These are phyloP conservation scores for Numenius phaeopus DNA, from an alignment of 2,797 vertebrate genomes.

Conservation along the genomic window DNA sequence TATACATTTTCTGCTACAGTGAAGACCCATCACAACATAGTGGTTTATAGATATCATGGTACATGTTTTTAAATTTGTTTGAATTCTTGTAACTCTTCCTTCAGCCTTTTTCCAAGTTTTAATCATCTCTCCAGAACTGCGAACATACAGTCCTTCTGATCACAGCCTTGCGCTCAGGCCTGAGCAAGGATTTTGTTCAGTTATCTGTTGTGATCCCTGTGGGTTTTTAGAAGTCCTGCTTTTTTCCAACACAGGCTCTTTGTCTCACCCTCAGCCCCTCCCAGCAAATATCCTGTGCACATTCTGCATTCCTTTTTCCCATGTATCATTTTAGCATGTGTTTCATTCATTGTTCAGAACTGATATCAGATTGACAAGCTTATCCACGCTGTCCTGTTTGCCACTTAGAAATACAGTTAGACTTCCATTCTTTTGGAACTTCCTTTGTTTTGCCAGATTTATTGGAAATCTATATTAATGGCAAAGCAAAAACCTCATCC, in stretches of 20 bases:
- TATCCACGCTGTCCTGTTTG: background rate
- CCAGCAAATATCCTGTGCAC: background rate
- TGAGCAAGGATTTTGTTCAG: background rate
- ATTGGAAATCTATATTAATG: constrained; percentile 40
- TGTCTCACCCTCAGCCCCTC: background rate
- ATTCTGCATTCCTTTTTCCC: background rate
- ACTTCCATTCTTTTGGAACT: constrained; percentile 36
- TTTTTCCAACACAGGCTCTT: background rate
- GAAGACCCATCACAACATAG: background rate
- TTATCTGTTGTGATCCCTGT: background rate
- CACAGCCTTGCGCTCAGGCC: background rate
- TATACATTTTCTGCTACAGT: background rate
- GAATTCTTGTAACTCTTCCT: background rate
- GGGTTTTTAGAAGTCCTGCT: background rate
- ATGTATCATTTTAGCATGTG: background rate
- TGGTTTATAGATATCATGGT: background rate
- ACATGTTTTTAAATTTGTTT: background rate
- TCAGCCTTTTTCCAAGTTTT: background rate
- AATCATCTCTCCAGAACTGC: background rate
- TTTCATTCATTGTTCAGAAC: constrained; percentile 4
- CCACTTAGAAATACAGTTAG: constrained; percentile 18
- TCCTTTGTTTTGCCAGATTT: constrained; percentile 39
- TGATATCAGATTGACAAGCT: background rate
- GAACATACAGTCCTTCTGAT: background rate
- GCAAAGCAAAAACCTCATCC: background rate